These are phyloP conservation scores for Leucophora obtusa DNA, from an alignment of 2,888 invertebrate species.

Conservation along the genomic window DNA sequence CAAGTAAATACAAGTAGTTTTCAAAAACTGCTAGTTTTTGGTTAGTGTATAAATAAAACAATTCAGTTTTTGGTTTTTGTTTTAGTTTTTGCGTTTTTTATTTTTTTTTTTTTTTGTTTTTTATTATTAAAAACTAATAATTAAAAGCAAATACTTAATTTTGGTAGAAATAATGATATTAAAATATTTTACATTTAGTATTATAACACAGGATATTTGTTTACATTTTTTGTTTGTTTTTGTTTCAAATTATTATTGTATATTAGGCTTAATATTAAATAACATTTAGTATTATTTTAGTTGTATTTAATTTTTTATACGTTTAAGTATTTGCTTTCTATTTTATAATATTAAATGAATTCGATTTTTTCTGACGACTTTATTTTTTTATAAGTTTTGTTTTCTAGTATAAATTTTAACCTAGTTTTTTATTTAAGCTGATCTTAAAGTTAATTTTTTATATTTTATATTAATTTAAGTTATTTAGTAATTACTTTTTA, in stretches of 20 bases:
- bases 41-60: conserved; percentile 59
- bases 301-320: conserved; percentile 30
- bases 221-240: conserved; percentile 14
- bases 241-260: conserved; percentile 28
- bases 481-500: conserved; percentile 43
- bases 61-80: conserved; percentile 44
- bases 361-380: conserved; percentile 37
- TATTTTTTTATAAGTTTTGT: conserved; percentile 9
- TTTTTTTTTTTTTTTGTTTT: conserved; percentile 50
- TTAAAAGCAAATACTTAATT: conserved; percentile 65
- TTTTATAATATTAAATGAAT: conserved; percentile 33
- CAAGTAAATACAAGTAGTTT: too few relatives aligned
- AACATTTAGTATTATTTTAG: conserved; percentile 62
- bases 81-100: conserved; percentile 62
- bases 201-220: conserved; percentile 55
- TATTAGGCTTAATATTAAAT: conserved; percentile 64
- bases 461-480: conserved; percentile 17
- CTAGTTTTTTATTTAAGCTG: conserved; percentile 53
- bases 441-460: conserved; percentile 36
- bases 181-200: conserved; percentile 59
- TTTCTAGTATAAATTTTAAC: conserved; percentile 62
- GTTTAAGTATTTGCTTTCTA: conserved; percentile 62
- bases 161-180: conserved; percentile 61
- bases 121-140: conserved; percentile 64
- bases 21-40: too few relatives aligned